Evolutionary conservation across 2,113 vertebrate genomes (phyloP).

Genomic region (Erythrolamprus reginae): DNA sequence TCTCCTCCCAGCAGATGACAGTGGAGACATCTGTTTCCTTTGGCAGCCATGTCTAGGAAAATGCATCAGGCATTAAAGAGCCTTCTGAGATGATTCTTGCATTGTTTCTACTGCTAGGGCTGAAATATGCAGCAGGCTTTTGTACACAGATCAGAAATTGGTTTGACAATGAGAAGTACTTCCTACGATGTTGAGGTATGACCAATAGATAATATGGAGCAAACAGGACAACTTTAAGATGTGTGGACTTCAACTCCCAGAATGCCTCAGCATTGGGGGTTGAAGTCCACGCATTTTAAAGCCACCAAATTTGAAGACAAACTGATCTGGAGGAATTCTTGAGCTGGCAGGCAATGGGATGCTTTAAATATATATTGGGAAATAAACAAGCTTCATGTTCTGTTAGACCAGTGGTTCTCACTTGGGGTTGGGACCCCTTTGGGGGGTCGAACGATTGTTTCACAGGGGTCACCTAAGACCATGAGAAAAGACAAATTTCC

Average conservation of each 20-base stretch:
- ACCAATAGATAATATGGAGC: not conserved
- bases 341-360: not conserved
- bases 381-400: too few relatives aligned
- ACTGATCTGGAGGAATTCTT: not conserved
- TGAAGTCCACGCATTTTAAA: not conserved
- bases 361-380: not conserved
- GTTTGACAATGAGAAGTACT: not conserved
- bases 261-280: not conserved
- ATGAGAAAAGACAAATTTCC: too few relatives aligned
- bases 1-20: not conserved
- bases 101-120: not conserved
- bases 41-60: not conserved
- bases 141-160: not conserved
- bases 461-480: too few relatives aligned
- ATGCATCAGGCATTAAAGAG: not conserved
- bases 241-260: not conserved
- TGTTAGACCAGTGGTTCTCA: too few relatives aligned
- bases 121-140: not conserved
- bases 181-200: not conserved
- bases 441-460: too few relatives aligned
- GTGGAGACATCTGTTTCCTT: not conserved
- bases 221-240: not conserved
- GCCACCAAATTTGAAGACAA: not conserved
- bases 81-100: not conserved
- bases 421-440: too few relatives aligned